These are phyloP conservation scores for Troglohyphantes excavatus DNA, from an alignment of 2,888 invertebrate species.

Conservation along the genomic window DNA sequence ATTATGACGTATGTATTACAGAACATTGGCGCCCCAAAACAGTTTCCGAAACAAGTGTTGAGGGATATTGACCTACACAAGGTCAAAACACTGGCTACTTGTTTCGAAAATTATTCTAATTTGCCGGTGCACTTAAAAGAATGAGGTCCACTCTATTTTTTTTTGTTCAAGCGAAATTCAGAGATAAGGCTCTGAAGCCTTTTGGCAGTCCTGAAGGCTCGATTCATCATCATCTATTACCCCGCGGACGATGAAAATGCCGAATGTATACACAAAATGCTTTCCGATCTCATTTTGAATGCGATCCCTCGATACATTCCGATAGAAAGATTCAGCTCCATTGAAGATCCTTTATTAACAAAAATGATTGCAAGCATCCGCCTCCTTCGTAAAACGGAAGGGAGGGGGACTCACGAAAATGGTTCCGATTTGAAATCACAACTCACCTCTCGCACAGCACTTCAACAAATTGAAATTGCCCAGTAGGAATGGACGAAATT, in stretches of 20 bases:
- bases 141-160: slow-evolving; percentile 10
- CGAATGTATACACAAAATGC: slow-evolving; percentile 70
- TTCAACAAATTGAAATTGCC: too few relatives aligned
- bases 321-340: slow-evolving; percentile 59
- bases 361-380: slow-evolving; percentile 70
- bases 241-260: slow-evolving; percentile 65
- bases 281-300: slow-evolving; percentile 58
- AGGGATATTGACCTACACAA: slow-evolving; percentile 45
- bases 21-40: slow-evolving; percentile 14
- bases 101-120: slow-evolving; percentile 69
- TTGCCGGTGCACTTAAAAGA: slow-evolving; percentile 64
- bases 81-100: slow-evolving; percentile 61
- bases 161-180: slow-evolving; percentile 56
- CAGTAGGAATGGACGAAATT: too few relatives aligned
- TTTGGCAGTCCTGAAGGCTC: slow-evolving; percentile 72
- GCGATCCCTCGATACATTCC: slow-evolving; percentile 69
- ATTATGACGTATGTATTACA: not conserved
- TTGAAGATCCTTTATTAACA: slow-evolving; percentile 67
- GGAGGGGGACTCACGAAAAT: slow-evolving; percentile 43
- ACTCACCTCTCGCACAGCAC: too few relatives aligned
- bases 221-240: slow-evolving; percentile 78
- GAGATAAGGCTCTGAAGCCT: slow-evolving; percentile 70
- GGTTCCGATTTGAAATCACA: slow-evolving; percentile 54
- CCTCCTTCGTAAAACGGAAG: slow-evolving; percentile 22
- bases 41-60: slow-evolving; percentile 27